Base-by-base conservation (phyloP, 2,888 invertebrate species). In the Aleiodes alternator region DNA sequence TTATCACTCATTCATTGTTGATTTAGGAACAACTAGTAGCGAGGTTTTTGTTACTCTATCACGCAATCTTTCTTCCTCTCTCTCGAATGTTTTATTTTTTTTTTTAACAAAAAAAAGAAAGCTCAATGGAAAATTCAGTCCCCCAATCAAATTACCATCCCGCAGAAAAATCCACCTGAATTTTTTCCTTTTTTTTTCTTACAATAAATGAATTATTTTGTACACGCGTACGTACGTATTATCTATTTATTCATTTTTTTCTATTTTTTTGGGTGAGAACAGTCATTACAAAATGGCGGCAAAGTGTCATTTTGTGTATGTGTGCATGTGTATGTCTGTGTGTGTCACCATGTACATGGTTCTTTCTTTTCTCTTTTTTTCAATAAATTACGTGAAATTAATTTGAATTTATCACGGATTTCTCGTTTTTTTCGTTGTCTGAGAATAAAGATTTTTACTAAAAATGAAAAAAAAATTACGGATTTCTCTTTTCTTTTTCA, bases 21-120 rank as follows among this genome's bases (percentile, higher is more conserved):
- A 87, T 87, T 88, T 88, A 88, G 88, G 88, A 88, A 88, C 88
- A 88, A 87, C 88, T 88, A 88, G 86, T 87, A 88, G 88, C 88
- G 88, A 88, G 88, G 87, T 88, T 88, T 23, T 87, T 86, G 87
- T 88, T 87, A 88, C 87, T 88, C 87, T 88, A 88, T 88, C 88
- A 88, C 88, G 87, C 88, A 87, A 87, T 79, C 75, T 74, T 69
- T 64, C 76, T 72, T 73, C 69, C 76, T 73, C 71, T 75, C 73
- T 75, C 78, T 71, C 77, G 61, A 34, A 31, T 7, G 11, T 43
- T 9, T 51, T n/a, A n/a, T n/a, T n/a, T n/a, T n/a, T n/a, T n/a
- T n/a, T n/a, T n/a, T n/a, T n/a, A n/a, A 48, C 9, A 61, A 55
- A 48, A 61, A 31, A 43, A n/a, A 64, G 48, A 50, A 61, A 31